Evolutionary conservation across 2,888 invertebrate genomes (phyloP), one percentile per base, ranked within the genome.

Genomic region (Idaea biselata): DNA sequence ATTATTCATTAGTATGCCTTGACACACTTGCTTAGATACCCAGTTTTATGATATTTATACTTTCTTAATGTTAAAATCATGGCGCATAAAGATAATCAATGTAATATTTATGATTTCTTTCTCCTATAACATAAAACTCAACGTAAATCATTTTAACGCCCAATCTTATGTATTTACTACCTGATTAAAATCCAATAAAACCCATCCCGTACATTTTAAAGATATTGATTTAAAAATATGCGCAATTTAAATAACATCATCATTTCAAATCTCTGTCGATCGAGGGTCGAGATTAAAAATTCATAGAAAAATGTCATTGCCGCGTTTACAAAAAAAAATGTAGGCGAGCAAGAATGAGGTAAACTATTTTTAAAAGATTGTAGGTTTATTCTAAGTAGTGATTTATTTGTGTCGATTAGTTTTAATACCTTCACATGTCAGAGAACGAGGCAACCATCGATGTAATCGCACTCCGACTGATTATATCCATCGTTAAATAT

Each of bases 351-450:
- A 58, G 72, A 69, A 68, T 63, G 60, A 63, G 44, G 62, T 66
- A 62, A 64, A 65, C 55, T 44, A 44, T 63, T 67, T 69, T 68
- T 60, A 61, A 80, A 70, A 71, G 74, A 73, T 69, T 68, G 69
- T 70, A 78, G 73, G 69, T 75, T 73, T 69, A 70, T 63, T 71
- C 71, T 70, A 74, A 76, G 75, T 75, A 73, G 74, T 86, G 86
- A 88, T 83, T 83, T 80, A 88, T 88, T 66, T 64, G 63, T 72
- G 78, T 75, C 84, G 81, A 88, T 87, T 86, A 85, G 72, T 86
- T 81, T 25, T 81, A 83, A 84, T 82, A 79, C 80, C 81, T 76
- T 82, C 82, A 83, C 75, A 78, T 85, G 86, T 82, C 84, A 81
- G 77, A 69, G 86, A 85, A 85, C 80, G 83, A 84, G 83, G 77